These are phyloP conservation scores for Aelia acuminata DNA, from an alignment of 2,888 invertebrate genomes.

Conservation along the genomic window DNA sequence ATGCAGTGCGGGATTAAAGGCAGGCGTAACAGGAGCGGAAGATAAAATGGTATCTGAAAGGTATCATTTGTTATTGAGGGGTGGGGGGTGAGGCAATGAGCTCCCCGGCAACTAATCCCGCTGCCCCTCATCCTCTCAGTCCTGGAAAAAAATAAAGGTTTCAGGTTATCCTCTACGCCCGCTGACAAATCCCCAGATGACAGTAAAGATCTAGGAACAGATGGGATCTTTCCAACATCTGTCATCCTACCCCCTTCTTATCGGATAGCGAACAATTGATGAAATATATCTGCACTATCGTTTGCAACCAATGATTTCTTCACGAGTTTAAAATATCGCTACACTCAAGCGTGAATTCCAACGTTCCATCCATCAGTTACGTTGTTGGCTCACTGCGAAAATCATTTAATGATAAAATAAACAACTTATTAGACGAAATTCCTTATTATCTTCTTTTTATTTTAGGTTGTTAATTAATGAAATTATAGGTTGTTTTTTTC, in stretches of 20 bases:
- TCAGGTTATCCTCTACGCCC: slow-evolving; percentile 29
- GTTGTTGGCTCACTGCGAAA: no score
- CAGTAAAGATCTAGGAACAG: slow-evolving; percentile 43
- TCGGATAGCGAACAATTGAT: neutral
- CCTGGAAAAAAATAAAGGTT: slow-evolving; percentile 47
- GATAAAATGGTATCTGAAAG: slow-evolving; percentile 21
- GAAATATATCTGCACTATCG: neutral
- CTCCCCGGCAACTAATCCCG: slow-evolving; percentile 16
- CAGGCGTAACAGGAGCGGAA: neutral
- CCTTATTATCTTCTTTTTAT: no score
- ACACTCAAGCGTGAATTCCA: no score
- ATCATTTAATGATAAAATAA: no score
- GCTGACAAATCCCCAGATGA: slow-evolving; percentile 44
- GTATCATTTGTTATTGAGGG: slow-evolving; percentile 40
- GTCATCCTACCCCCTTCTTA: neutral
- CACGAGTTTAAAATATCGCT: no score
- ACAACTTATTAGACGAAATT: no score
- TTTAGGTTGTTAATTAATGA: no score
- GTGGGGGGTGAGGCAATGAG: neutral
- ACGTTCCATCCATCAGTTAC: no score
- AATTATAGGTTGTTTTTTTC: no score
- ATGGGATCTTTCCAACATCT: slow-evolving; percentile 27
- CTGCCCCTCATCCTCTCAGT: slow-evolving; percentile 5
- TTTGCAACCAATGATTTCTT: neutral
- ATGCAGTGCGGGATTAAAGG: neutral